Evolutionary conservation across 2,797 vertebrate species (phyloP), one percentile per base, ranked within the genome.

Genomic region (Enteromius unitaeniatus): DNA sequence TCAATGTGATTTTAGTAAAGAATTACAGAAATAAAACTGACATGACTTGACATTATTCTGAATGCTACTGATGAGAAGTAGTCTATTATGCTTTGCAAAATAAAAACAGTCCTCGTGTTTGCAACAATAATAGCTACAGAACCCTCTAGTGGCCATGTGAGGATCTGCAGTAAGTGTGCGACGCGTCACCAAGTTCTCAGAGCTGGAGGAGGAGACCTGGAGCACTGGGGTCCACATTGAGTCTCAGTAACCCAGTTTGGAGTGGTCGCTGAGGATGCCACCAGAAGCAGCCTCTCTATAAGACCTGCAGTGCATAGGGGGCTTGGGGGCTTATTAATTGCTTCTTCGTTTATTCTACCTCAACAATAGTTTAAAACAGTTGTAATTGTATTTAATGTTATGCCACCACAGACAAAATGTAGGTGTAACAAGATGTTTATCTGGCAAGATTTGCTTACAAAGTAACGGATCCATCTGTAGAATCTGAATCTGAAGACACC

Each of bases 191-290:
- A 81, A 84, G 45, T 86, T 75, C 74, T 84, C 72, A 74, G 68
- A 67, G 76, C 65, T 40, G 92, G 92, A 93, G 94, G 95, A 94
- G 94, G 91, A 84, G 88, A 92, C 89, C 89, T 90, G 90, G 91
- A 88, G 88, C 88, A 89, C 87, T 88, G 85, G 81, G 67, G 60
- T 81, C 85, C 84, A 86, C 89, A 91, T 90, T 88, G 89, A 80
- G 78, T 84, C 85, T 91, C 82, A 85, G 78, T 78, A 86, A 89
- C 88, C 88, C 83, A 86, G 84, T 85, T 79, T 87, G 86, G 83
- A 90, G 83, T 88, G 91, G 81, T 86, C 86, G 69, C 88, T 83
- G 86, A 90, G 87, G 90, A 92, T 93, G 90, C 77, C 90, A 89
- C 83, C 86, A 88, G 64, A 69, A 78, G 86, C 83, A 80, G 79